Percentiles rank a stretch among this genome's conserved stretches.
phyloP scores from a whole-genome alignment of 2,888 invertebrate species.

The Andrena camellia region DNA sequence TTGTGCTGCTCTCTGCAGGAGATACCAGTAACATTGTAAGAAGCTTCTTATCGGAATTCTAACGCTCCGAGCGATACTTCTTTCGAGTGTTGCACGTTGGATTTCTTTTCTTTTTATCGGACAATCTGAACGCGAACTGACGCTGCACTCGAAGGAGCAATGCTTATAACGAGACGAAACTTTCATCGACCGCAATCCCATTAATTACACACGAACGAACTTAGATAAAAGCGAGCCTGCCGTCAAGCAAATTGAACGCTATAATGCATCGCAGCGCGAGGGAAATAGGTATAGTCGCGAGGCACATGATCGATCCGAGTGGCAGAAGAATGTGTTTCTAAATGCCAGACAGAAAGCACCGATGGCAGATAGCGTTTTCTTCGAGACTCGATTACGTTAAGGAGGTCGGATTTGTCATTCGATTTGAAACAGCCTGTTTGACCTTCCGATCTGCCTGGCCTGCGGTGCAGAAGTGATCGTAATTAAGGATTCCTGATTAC shows the following conservation, averaged over 20 bases:
- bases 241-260: background rate
- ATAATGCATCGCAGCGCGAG: background rate
- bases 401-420: background rate
- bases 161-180: background rate
- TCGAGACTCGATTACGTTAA: background rate
- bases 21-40: slow-evolving; percentile 48
- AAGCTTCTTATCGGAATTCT: slow-evolving; percentile 45
- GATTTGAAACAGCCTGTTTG: background rate
- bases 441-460: background rate
- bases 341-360: background rate
- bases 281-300: background rate
- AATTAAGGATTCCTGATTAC: background rate
- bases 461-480: background rate
- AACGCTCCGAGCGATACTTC: slow-evolving; percentile 2
- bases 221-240: background rate
- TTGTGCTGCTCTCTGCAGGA: slow-evolving; percentile 76
- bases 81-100: slow-evolving; percentile 15
- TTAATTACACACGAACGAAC: background rate
- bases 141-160: background rate
- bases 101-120: slow-evolving; percentile 11
- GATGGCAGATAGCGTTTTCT: background rate
- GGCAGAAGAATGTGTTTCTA: background rate
- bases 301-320: background rate
- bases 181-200: background rate
- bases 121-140: slow-evolving; percentile 18